phyloP scores from a whole-genome alignment of 92 coral and sea anemone species.

The Scolanthus callimorphus region DNA sequence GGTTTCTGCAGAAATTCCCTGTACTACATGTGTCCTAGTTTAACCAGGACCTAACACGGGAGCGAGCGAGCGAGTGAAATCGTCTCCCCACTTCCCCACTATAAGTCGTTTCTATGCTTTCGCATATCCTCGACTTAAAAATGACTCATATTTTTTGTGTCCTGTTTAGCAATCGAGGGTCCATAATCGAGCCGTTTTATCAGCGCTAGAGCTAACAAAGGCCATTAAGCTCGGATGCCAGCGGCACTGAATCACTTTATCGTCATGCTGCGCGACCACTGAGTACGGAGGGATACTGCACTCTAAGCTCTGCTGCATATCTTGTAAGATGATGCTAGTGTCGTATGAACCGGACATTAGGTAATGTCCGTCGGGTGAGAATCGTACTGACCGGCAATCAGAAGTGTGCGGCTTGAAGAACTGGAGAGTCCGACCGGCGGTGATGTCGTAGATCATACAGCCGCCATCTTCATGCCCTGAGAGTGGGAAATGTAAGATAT shows the following conservation, averaged over 20 bases:
- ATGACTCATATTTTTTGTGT: too few relatives aligned
- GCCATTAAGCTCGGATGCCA: slow-evolving; percentile 85
- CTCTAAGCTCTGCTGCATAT: slow-evolving; percentile 62
- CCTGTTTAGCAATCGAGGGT: slow-evolving; percentile 56
- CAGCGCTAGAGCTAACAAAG: slow-evolving; percentile 96
- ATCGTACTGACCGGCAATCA: slow-evolving; percentile 96
- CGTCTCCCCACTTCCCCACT: too few relatives aligned
- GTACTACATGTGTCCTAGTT: too few relatives aligned
- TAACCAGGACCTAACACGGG: too few relatives aligned
- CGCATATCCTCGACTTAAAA: too few relatives aligned
- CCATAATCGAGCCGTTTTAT: slow-evolving; percentile 87
- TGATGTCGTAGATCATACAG: slow-evolving; percentile 92
- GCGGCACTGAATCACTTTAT: slow-evolving; percentile 95
- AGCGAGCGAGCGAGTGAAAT: too few relatives aligned
- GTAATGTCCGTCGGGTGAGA: slow-evolving; percentile 88
- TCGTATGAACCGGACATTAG: slow-evolving; percentile 92
- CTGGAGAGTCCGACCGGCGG: slow-evolving; percentile 86
- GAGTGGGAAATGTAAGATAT: too few relatives aligned
- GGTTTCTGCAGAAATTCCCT: too few relatives aligned
- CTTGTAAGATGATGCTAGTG: slow-evolving; percentile 72
- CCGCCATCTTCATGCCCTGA: slow-evolving; percentile 98
- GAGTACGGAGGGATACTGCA: slow-evolving; percentile 70
- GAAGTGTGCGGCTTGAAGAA: slow-evolving; percentile 88
- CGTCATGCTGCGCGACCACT: slow-evolving; percentile 75
- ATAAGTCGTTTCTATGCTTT: too few relatives aligned